Base-by-base conservation (phyloP, 2,113 vertebrate genomes). In the Prolemur simus region DNA sequence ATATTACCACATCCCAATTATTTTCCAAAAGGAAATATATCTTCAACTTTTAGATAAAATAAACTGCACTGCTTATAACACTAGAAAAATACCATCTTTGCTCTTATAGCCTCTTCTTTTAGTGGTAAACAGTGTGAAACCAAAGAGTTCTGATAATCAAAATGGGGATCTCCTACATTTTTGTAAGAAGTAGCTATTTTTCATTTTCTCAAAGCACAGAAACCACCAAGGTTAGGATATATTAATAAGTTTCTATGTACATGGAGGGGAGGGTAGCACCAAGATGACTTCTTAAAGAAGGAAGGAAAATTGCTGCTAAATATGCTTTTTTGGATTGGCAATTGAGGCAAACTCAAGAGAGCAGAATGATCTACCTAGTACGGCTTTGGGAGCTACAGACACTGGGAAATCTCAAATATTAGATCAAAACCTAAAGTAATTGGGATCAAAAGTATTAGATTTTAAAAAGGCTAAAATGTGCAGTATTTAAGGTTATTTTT, bases 351-450 rank as follows among this genome's bases (percentile, higher is more conserved):
- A 73, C 37, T 87, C 47, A 76, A 74, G 25, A 81, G 5, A 47
- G 56, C 20, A 58, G 76, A 74, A 66, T 39, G 47, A 73, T 49
- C 39, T n/a, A 92, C 37, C 37, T 29, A 47, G 20, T 15, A 49
- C 39, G 25, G 66, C 29, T 95, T 45, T 87, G 66, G 58, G 23
- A 87, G 69, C 12, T 81, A 73, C 23, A 49, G 68, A 76, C 74
- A 56, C 0, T 47, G 47, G 17, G n/a, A 83, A 82, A 83, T 88
- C 37, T 66, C 56, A 74, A 66, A 66, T 6, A 83, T 83, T 49
- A 88, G 29, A 92, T 82, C 37, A 68, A 68, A 92, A 88, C 25
- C 25, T 73, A 66, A 92, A 82, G 45, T 88, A 92, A 91, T 66
- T 23, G 83, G 27, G 23, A 74, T 63, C n/a, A 32, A 83, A 37